phyloP scores from a whole-genome alignment of 2,888 invertebrate genomes.

The Cephus pulcher region DNA sequence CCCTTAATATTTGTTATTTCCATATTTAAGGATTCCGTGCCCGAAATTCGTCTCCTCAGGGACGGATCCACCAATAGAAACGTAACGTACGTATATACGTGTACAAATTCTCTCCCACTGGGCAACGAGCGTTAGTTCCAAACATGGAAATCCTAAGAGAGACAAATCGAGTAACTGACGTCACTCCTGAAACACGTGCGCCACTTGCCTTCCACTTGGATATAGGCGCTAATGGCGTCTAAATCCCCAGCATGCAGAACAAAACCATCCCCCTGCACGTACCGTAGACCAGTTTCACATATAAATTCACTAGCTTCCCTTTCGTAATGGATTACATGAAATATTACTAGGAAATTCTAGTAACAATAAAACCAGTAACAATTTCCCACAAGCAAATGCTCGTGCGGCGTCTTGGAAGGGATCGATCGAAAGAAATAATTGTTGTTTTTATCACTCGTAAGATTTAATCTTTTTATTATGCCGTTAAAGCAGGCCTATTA shows the following conservation, averaged over 20 bases:
- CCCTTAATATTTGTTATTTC: not conserved
- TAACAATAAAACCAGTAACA: not conserved
- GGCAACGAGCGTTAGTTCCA: conserved; percentile 21
- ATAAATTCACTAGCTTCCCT: not conserved
- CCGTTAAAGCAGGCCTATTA: not conserved
- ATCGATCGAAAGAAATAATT: not conserved
- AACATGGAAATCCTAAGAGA: conserved; percentile 23
- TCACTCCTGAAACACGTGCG: conserved; percentile 42
- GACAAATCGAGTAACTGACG: conserved; percentile 29
- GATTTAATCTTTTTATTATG: not conserved
- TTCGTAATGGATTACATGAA: not conserved
- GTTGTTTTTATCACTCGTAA: not conserved
- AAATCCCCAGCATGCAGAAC: not conserved
- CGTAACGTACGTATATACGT: not conserved
- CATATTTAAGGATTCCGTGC: not conserved
- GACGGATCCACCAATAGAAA: not conserved
- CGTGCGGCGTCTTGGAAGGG: not conserved
- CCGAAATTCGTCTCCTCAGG: not conserved
- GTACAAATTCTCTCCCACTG: not conserved
- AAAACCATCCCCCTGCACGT: not conserved
- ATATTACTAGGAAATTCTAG: not conserved
- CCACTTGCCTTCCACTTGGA: conserved; percentile 36
- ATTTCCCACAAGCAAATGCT: not conserved
- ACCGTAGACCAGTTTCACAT: not conserved
- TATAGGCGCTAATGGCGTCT: conserved; percentile 14